A percentile compares a stretch with the other conserved stretches of the same genome.
Conservation (phyloP, 2,888 invertebrate genomes). For the Agelastica alni region DNA sequence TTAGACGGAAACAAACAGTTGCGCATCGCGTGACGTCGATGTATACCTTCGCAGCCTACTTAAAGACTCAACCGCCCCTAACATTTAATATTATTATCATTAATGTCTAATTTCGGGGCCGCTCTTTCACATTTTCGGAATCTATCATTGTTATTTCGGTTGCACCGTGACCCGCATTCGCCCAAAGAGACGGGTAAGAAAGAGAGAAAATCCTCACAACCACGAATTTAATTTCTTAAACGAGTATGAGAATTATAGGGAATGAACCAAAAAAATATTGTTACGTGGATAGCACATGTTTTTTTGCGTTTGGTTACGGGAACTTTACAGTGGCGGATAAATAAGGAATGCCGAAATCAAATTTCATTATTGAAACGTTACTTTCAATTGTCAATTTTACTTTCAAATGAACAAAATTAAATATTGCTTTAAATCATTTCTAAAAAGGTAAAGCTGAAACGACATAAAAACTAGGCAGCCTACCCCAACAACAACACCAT, state of each 20-base stretch:
- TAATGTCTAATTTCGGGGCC: slow-evolving; percentile 34
- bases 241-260: slow-evolving; percentile 28
- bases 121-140: slow-evolving; percentile 28
- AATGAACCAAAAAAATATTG: slow-evolving; percentile 15
- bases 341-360: neutral
- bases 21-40: slow-evolving; percentile 32
- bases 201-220: no score
- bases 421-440: no score
- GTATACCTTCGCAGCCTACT: slow-evolving; percentile 28
- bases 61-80: slow-evolving; percentile 32
- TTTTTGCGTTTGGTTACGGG: slow-evolving; percentile 30
- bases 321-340: slow-evolving; percentile 12
- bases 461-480: no score
- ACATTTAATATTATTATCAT: slow-evolving; percentile 36
- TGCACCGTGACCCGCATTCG: slow-evolving; percentile 33
- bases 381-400: no score
- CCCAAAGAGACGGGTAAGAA: slow-evolving; percentile 18
- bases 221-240: slow-evolving; percentile 15
- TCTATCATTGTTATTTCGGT: slow-evolving; percentile 33
- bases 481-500: no score
- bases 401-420: no score
- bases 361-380: no score
- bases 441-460: no score
- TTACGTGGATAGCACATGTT: slow-evolving; percentile 30
- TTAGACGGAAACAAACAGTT: slow-evolving; percentile 32